Base-by-base conservation (phyloP, 2,797 vertebrate species). In the Acridotheres tristis region DNA sequence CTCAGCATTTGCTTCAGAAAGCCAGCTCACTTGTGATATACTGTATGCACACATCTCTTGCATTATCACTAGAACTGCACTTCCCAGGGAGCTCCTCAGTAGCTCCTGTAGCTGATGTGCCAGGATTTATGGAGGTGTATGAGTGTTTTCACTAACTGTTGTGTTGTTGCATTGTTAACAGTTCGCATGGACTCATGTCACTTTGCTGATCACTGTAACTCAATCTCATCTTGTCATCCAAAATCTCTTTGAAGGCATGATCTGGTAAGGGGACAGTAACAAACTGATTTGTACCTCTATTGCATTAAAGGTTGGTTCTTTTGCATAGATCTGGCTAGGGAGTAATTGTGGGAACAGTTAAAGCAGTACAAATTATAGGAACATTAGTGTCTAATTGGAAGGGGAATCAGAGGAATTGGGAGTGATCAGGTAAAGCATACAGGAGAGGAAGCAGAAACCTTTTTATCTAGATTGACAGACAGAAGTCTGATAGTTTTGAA, bases 121-220 rank as follows among this genome's bases (percentile, higher is more conserved):
- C 82, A 53, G 72, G 85, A 59, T 88, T 91, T 77, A 61, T 72
- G 63, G 20, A 81, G 85, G 58, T 83, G 86, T 83, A 23, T 87
- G 0, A 7, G 78, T 97, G 82, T 97, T 94, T 80, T 97, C 87
- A 96, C 98, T 98, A 97, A 98, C 94, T 97, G 93, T 97, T 97
- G 89, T 98, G 89, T 98, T 97, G 96, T 98, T 98, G 96, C 96
- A 94, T 97, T 97, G 95, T 98, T 99, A 98, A 98, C 99, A 99
- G 99, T 99, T 99, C 98, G 99, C 99, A 97, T 99, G 99, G 99
- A 99, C 99, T 98, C 99, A 99, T 98, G 99, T 99, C 98, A 99
- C 99, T 97, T 98, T 99, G 98, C 98, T 99, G 99, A 99, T 99
- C 98, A 99, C 99, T 98, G 99, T 99, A 97, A 99, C 99, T 98